Evolutionary conservation across 37 sponge, comb jelly and placozoan species (phyloP), one percentile per base, ranked within the genome.

Genomic region (Ephydatia muelleri): DNA sequence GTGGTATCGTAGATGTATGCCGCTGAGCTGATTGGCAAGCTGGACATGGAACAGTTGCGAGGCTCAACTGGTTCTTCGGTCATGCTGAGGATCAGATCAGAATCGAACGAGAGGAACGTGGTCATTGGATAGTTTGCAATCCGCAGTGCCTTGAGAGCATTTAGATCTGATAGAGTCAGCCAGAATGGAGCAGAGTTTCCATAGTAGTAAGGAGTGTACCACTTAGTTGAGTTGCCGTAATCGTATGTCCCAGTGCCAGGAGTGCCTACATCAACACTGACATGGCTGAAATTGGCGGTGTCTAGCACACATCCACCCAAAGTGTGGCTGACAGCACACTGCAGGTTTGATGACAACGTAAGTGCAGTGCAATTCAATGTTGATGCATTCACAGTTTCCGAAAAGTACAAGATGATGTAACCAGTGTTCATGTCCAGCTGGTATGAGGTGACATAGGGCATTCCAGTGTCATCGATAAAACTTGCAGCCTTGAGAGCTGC

Each of bases 381-480:
- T 21, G 95, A 95, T 8, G 87, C 65, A 40, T 95, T 95, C 26
- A 92, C 92, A 65, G 95, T 95, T 43, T 95, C 95, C 26, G 90
- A 88, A 64, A 95, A 92, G 38, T 36, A 83, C 9, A 95, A 47
- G 22, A 83, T 82, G 31, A 95, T 67, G 39, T 72, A 78, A 13
- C 92, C 92, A n/a, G 32, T 73, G 65, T 95, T 81, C 85, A 95
- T 91, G 69, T 95, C 89, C 67, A 95, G 67, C 0, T 38, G 47
- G 67, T 89, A 95, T 31, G 37, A 37, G 16, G 76, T 68, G 65
- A 95, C 71, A 49, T 49, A 84, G 29, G 95, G 95, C 49, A 39
- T 70, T 29, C 67, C 72, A 27, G 71, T 64, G 38, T 95, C 95
- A 57, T 84, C 72, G 14, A 80, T 80, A 29, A 65, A 91, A 29